Base-by-base conservation (phyloP, 2,797 vertebrate genomes). In the Gymnothorax reevesii region DNA sequence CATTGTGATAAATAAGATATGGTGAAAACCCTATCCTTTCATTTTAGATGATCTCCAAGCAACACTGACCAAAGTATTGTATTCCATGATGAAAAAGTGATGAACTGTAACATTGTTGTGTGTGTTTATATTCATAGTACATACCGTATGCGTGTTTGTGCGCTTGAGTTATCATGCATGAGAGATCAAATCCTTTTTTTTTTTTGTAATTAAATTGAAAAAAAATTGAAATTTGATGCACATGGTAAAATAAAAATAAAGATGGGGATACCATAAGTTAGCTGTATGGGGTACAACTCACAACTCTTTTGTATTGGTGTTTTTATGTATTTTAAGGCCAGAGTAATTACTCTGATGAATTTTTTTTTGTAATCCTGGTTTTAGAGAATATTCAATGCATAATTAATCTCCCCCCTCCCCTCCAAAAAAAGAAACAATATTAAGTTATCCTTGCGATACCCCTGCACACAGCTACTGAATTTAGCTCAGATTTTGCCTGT, bases 351-450 rank as follows among this genome's bases (percentile, higher is more conserved):
- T 82, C 55, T 89, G 86, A 89, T 87, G 57, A 86, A 88, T 90
- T 86, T 88, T 82, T 82, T 84, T 89, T 89, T 88, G 89, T 92
- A 92, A 93, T 93, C 90, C 90, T 87, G 87, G 89, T 90, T 92
- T 91, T 59, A 90, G 85, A 88, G 87, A 85, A 88, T 73, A 90
- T 87, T 90, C 90, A n/a, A 85, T 83, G 62, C 49, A 87, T 73
- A 83, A 88, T 80, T 92, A 92, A 93, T 92, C 90, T 5, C 22
- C 12, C 13, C 10, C 59, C 59, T 17, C 59, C 12, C 60, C 12
- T 52, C 73, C 73, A 12, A 60, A 60, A 60, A 88, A 90, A 90
- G 84, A 90, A 86, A 90, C 88, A 89, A 87, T 90, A 90, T 88
- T 87, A 83, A 69, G 25, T 75, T 49, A 49, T 75, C n/a, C 12